A percentile compares a stretch with the other conserved stretches of the same genome.
phyloP scores from a whole-genome alignment of 2,113 vertebrate genomes.

The Syngnathus scovelli region DNA sequence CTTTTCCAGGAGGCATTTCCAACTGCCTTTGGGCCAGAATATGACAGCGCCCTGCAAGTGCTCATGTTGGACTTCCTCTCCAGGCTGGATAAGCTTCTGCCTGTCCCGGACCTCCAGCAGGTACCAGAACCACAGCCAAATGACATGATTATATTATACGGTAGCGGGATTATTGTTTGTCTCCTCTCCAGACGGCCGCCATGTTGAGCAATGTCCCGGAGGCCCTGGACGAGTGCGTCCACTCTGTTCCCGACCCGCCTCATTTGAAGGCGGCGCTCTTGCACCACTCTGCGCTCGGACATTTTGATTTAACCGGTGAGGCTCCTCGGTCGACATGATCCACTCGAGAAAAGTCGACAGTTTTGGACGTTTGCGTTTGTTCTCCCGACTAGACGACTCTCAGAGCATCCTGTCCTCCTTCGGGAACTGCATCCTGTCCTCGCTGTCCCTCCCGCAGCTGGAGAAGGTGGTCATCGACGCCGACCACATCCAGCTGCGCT shows the following conservation, averaged over 20 bases:
- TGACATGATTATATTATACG: neutral
- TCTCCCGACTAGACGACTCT: slow-evolving; percentile 47
- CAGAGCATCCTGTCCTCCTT: slow-evolving; percentile 55
- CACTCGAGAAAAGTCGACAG: neutral
- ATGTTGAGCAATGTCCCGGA: slow-evolving; percentile 55
- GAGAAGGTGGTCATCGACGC: slow-evolving; percentile 58
- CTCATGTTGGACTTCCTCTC: slow-evolving; percentile 74
- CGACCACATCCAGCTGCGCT: slow-evolving; percentile 43
- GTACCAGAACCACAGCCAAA: slow-evolving; percentile 28
- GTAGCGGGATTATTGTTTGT: neutral
- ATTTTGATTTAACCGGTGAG: slow-evolving; percentile 53
- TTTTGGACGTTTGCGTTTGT: neutral
- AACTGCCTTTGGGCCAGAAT: slow-evolving; percentile 71
- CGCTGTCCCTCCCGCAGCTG: slow-evolving; percentile 61
- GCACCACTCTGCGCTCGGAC: slow-evolving; percentile 53
- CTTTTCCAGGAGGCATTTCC: slow-evolving; percentile 65
- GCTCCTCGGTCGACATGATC: neutral
- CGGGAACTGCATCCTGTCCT: slow-evolving; percentile 69
- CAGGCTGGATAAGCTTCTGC: slow-evolving; percentile 69
- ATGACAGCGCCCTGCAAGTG: slow-evolving; percentile 70
- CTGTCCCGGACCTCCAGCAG: slow-evolving; percentile 64
- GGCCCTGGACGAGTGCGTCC: slow-evolving; percentile 63
- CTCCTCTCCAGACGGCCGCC: slow-evolving; percentile 48
- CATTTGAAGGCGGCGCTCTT: slow-evolving; percentile 58
- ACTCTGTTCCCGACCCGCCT: slow-evolving; percentile 54